Evolutionary conservation across 2,888 invertebrate genomes (phyloP), one percentile per base, ranked within the genome.

Genomic region (Drosophila algonquin): DNA sequence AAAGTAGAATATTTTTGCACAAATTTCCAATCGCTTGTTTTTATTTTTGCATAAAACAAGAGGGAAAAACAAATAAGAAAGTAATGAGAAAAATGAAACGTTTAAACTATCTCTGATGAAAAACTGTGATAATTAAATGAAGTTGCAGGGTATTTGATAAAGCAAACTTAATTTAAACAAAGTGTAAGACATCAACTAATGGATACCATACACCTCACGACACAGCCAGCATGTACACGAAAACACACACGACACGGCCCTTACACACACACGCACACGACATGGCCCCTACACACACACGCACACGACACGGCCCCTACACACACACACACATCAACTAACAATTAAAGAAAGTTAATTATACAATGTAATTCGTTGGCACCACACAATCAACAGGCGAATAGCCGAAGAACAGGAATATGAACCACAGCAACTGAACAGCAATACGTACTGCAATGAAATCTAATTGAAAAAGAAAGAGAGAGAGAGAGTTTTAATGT

Each of bases 131-230:
- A 86, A 90, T 88, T 89, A 90, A 90, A 88, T 89, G 90, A 90
- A 91, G 90, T 90, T 91, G 90, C 90, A 90, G 90, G 90, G 90
- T 90, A 90, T 90, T 90, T 90, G 89, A 86, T 90, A 83, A 86
- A 80, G 68, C 81, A 68, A 76, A 79, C 75, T 74, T 64, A 78
- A 81, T 78, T 77, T 78, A 67, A 81, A 79, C 61, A 70, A 77
- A 76, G 68, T 79, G 69, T 79, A 68, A 80, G 72, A 70, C 73
- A 67, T 77, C 73, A 79, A 67, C 68, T 75, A 76, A 68, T 59
- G 44, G 54, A 54, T 54, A 56, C 53, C 21, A 52, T 53, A 63
- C 62, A 56, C 53, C 27, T 47, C 57, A 63, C 35, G 51, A 47
- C 50, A 70, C 58, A 70, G 67, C 70, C 53, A 54, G n/a, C 40